A percentile compares a stretch with the other conserved stretches of the same genome.
Conservation (phyloP, 2,113 vertebrate species). For the Leucosticte australis region DNA sequence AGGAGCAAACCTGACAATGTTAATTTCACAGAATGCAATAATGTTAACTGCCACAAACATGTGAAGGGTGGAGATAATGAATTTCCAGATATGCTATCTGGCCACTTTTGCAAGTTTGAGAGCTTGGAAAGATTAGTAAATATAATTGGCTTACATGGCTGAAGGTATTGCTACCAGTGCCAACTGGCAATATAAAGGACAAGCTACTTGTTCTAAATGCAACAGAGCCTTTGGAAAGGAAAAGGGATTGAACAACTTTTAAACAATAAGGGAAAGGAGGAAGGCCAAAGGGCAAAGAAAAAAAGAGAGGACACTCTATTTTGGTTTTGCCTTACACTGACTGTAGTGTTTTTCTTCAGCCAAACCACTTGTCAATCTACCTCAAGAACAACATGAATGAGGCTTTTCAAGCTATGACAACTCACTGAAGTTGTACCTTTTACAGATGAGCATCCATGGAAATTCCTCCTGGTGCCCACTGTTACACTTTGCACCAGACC, state of each 20-base stretch:
- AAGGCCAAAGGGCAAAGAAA: neutral
- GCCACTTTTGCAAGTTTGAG: neutral
- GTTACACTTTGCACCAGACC: accelerated
- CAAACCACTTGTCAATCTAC: neutral
- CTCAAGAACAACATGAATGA: neutral
- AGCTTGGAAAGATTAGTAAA: neutral
- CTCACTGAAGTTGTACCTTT: neutral
- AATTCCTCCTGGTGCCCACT: neutral
- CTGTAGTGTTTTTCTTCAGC: neutral
- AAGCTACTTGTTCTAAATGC: neutral
- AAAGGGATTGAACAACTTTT: neutral
- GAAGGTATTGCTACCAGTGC: neutral
- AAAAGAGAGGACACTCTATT: accelerated
- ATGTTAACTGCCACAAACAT: accelerated
- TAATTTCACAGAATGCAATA: neutral
- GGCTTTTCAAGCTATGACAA: neutral
- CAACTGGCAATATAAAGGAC: neutral
- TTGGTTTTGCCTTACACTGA: neutral
- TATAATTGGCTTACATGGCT: neutral
- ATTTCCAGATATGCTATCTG: neutral
- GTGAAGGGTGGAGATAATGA: neutral
- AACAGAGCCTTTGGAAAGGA: neutral
- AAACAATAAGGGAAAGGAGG: neutral
- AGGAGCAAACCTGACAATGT: neutral
- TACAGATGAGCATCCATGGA: neutral